Evolutionary conservation across 2,888 invertebrate species (phyloP).

Genomic region (Mactromeris polynyma): DNA sequence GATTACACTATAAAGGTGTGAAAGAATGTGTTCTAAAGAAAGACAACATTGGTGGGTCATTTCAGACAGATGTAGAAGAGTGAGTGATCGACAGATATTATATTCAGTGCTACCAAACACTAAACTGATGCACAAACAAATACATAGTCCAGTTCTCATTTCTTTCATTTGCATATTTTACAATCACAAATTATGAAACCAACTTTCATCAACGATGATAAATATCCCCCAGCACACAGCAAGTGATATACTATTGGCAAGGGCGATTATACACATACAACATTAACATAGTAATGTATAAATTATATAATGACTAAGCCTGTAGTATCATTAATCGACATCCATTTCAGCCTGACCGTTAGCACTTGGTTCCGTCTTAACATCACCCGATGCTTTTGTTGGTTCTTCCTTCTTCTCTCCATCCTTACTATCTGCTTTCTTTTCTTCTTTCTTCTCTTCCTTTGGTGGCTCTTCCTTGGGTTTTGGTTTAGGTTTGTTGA

Average conservation of each 20-base stretch:
- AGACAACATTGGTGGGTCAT: too few relatives aligned
- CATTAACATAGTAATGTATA: slow-evolving; percentile 12
- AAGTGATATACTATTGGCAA: too few relatives aligned
- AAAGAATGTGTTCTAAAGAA: too few relatives aligned
- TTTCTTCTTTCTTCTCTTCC: slow-evolving; percentile 82
- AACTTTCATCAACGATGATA: neutral
- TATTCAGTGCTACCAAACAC: neutral
- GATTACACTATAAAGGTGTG: too few relatives aligned
- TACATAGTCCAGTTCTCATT: neutral
- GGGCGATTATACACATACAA: slow-evolving; percentile 9
- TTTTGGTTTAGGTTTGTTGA: slow-evolving; percentile 97
- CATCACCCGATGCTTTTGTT: slow-evolving; percentile 54
- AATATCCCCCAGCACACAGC: neutral
- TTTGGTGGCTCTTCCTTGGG: slow-evolving; percentile 93
- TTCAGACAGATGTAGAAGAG: neutral
- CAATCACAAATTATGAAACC: neutral
- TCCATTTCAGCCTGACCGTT: slow-evolving; percentile 80
- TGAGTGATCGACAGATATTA: neutral
- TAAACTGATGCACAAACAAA: neutral
- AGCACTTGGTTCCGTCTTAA: slow-evolving; percentile 45
- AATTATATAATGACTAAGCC: neutral
- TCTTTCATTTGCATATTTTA: neutral
- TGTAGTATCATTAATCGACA: slow-evolving; percentile 78
- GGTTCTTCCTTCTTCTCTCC: slow-evolving; percentile 49
- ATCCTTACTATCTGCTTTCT: slow-evolving; percentile 59